These are phyloP conservation scores for Cheilosia pagana DNA, from an alignment of 2,888 invertebrate genomes.

Conservation along the genomic window DNA sequence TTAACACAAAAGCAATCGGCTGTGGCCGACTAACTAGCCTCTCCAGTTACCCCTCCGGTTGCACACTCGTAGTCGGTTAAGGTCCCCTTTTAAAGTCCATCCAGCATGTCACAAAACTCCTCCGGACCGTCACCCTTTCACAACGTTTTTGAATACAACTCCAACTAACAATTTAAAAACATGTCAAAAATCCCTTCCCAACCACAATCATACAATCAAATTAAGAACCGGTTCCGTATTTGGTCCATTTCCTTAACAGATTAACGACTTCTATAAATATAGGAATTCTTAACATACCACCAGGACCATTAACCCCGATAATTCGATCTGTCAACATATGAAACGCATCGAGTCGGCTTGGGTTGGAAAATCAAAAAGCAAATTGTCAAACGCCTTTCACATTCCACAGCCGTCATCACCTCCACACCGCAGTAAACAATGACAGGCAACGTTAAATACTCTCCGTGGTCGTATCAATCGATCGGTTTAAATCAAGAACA, in stretches of 20 bases:
- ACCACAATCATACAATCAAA: not conserved
- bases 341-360: slow-evolving; percentile 7
- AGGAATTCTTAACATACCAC: slow-evolving; percentile 1
- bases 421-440: slow-evolving; percentile 26
- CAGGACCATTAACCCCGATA: slow-evolving; percentile 10
- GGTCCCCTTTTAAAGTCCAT: no score
- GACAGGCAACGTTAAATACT: slow-evolving; percentile 45
- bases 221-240: slow-evolving; percentile 9
- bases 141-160: no score
- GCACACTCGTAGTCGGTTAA: no score
- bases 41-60: no score
- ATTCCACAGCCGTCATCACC: slow-evolving; percentile 56
- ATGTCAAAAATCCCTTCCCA: no score
- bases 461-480: slow-evolving; percentile 37
- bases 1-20: no score
- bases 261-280: not conserved
- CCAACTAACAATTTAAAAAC: no score
- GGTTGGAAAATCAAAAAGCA: slow-evolving; percentile 34
- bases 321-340: slow-evolving; percentile 9
- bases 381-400: slow-evolving; percentile 63
- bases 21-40: no score
- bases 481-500: slow-evolving; percentile 43
- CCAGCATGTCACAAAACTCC: no score
- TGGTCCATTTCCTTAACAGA: slow-evolving; percentile 4
- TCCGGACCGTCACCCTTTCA: no score